Base-by-base conservation (phyloP, 2,113 vertebrate species). In the Struthio camelus region DNA sequence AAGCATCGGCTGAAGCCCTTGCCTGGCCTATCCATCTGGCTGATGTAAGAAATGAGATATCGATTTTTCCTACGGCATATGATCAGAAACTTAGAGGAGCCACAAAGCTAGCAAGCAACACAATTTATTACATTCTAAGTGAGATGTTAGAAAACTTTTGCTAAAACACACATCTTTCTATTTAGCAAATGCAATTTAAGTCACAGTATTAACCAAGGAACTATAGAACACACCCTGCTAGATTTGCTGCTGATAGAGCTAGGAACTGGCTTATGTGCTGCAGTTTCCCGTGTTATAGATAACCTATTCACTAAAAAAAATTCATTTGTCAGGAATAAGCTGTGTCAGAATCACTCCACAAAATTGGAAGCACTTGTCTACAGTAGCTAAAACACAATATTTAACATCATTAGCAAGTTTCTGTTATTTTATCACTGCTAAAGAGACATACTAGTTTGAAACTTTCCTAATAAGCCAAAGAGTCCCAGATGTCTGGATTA, bases 41-140 rank as follows among this genome's bases (percentile, higher is more conserved):
- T 96, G 98, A 96, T 95, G 91, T 96, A 97, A 98, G 97, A 98
- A 98, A 98, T 98, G 89, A 98, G 97, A 87, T 98, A 98, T 98
- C 66, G 98, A 98, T 98, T 98, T 98, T 98, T 97, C 93, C 89
- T 88, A 95, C 71, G 90, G 88, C 93, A 44, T 93, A 94, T n/a
- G 36, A 97, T 98, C 96, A 98, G 76, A 97, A 97, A 94, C 96
- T 89, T 85, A 97, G 96, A 94, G 96, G 87, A 98, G 87, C 71
- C 89, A 71, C 87, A 84, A 95, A 94, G 83, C 82, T 17, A 23
- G 56, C 61, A 95, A 96, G 58, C 75, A 94, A 34, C 48, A 82
- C 51, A 64, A 58, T 79, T 95, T 93, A 91, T 93, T 94, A 92
- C 44, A 65, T 36, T 93, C 69, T 80, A 90, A 96, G 94, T 92